Evolutionary conservation across 2,113 vertebrate species (phyloP), one percentile per base, ranked within the genome.

Genomic region (Mirza zaza): DNA sequence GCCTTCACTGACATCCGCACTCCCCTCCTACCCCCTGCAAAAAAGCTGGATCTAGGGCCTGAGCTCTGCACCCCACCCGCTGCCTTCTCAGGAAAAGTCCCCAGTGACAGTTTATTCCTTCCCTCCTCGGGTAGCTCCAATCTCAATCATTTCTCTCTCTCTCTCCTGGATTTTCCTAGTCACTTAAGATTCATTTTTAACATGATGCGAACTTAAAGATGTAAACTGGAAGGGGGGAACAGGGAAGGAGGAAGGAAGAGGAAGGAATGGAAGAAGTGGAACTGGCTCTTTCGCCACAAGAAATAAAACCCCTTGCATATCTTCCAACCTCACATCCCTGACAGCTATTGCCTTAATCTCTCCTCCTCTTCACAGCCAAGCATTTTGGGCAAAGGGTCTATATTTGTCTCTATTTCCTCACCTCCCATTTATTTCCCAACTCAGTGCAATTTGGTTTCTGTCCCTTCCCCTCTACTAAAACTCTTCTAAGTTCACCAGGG

Each of bases 401-500:
- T 32, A 73, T 61, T 48, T 83, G 48, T 68, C 34, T 68, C 70
- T 27, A n/a, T 57, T 83, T 87, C 75, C 63, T 91, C 90, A 48
- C 13, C 5, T 90, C 68, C 55, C 45, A 34, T 75, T 94, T 81
- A 73, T 89, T 96, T 94, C 86, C 59, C 92, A 93, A 20, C 42
- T 86, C 15, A 17, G 15, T 94, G 68, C 85, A 71, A 65, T 87
- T 68, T 73, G 89, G 75, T 9, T 91, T 83, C 82, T 79, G 23
- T 39, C 32, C 32, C 75, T 29, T 90, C 42, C 14, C 59, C 63
- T 63, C 68, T 48, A 84, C 55, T 48, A 20, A 80, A 83, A 55
- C 48, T 32, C 20, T 85, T 75, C 32, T 42, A 42, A 29, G 23
- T 21, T 84, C 42, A 76, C n/a, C 27, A 80, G 42, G 32, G 63